Base-by-base conservation (phyloP, 2,797 vertebrate species). In the Lateolabrax maculatus region DNA sequence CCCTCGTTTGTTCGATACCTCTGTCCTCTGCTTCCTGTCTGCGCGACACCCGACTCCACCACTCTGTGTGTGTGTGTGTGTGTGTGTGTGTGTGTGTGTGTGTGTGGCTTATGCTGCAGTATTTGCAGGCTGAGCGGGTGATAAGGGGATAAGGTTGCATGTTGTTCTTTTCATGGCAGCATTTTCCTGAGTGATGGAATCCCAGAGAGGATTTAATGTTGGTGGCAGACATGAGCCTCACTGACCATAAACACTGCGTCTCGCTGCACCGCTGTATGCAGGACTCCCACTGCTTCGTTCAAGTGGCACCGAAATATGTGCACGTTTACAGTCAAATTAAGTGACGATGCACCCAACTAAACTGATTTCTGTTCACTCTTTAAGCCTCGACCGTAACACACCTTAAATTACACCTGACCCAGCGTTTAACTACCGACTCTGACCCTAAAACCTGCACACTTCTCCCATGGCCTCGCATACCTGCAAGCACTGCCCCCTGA, bases 1-100 rank as follows among this genome's bases (percentile, higher is more conserved):
- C 91, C 43, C 74, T 79, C 23, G 37, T 67, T 73, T 68, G 92
- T 80, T 94, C 93, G 7, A 95, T 95, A 92, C 76, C 58, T 25
- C 81, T 70, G 86, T 86, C 87, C 84, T 91, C 72, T 25, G 39
- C 85, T 93, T 94, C 94, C 94, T 93, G 91, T 85, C 85, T 88
- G 87, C 29, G 29, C 39, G 79, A 88, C 90, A 91, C 90, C 80
- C 25, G 83, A 92, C 71, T 80, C 90, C 84, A 66, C 80, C 16
- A 2, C 9, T 43, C n/a, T 46, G 44, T 19, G 61, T 43, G 49
- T 56, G 41, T 55, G 56, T 39, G 55, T 51, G 52, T 57, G 61
- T 71, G 69, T 63, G 49, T 69, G 77, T 55, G 51, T 57, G 60
- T 46, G 62, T 73, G 60, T 52, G 58, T 49, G 60, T 65, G 66